Percentiles rank a stretch among this genome's conserved stretches.
These are phyloP conservation scores for Zaprionus nigranus DNA, from an alignment of 1,140 invertebrate genomes.

Conservation along the genomic window DNA sequence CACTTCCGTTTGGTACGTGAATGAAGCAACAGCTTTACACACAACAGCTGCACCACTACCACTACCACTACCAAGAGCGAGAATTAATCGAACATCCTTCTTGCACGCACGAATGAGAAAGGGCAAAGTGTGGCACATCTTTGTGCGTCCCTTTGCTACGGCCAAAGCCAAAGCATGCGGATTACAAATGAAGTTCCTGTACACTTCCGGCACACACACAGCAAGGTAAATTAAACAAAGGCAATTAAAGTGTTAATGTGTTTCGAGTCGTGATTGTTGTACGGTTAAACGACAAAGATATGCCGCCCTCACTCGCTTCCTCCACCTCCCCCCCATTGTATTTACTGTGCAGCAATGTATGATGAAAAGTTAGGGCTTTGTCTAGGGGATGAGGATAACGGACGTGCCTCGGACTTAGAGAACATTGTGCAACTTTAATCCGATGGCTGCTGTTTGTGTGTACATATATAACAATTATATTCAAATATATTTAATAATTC, in stretches of 20 bases:
- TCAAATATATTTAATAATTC: no score
- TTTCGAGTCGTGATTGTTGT: conserved; percentile 61
- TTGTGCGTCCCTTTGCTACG: conserved; percentile 23
- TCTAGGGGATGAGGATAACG: neutral
- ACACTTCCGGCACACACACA: conserved; percentile 72
- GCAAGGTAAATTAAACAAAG: conserved; percentile 79
- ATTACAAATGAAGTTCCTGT: conserved; percentile 80
- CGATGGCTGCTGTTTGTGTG: no score
- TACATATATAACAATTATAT: no score
- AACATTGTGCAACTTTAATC: neutral
- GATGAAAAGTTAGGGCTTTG: neutral
- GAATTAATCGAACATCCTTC: conserved; percentile 65
- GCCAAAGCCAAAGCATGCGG: conserved; percentile 18
- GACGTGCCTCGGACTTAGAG: neutral
- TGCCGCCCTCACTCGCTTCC: neutral
- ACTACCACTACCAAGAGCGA: conserved; percentile 11
- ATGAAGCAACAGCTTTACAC: conserved; percentile 7
- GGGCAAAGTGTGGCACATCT: conserved; percentile 23
- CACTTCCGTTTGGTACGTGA: conserved; percentile 48
- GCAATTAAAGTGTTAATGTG: conserved; percentile 73
- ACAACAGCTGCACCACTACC: neutral
- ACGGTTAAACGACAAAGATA: conserved; percentile 40
- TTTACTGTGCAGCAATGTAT: neutral
- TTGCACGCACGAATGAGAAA: conserved; percentile 59
- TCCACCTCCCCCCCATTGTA: neutral